These are phyloP conservation scores for Grallaria varia DNA, from an alignment of 2,113 vertebrate species.

Conservation along the genomic window DNA sequence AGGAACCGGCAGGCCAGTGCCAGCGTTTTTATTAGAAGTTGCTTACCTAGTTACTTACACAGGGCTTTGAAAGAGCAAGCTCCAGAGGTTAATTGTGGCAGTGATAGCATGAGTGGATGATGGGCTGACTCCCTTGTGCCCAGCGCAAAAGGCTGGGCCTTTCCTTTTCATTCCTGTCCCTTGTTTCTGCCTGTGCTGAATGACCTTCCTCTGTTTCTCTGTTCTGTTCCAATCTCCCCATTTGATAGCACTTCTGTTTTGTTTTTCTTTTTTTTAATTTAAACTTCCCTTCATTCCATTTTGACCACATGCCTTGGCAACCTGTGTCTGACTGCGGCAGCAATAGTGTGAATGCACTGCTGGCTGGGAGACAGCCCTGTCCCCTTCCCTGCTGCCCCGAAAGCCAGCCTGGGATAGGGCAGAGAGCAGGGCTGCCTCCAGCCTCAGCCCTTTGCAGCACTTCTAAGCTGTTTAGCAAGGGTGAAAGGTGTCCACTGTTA, in stretches of 20 bases:
- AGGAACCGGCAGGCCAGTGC: not conserved
- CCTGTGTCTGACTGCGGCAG: not conserved
- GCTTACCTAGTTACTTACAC: not conserved
- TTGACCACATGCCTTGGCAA: constrained; percentile 25
- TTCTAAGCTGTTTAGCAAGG: not conserved
- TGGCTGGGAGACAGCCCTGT: not conserved
- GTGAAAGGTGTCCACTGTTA: not conserved
- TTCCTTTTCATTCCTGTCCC: not conserved
- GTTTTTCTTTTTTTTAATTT: not conserved
- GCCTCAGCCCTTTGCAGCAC: not conserved
- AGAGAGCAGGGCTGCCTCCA: not conserved
- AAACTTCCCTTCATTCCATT: not conserved
- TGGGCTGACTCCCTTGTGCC: not conserved
- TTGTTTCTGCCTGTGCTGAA: not conserved
- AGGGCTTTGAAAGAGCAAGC: not conserved
- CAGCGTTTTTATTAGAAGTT: constrained; percentile 21
- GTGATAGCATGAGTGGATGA: not conserved
- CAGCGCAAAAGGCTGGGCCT: not conserved
- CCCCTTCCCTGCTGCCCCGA: not conserved
- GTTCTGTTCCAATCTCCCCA: not conserved
- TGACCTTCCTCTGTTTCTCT: not conserved
- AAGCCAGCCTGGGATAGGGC: not conserved
- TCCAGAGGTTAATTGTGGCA: constrained; percentile 16
- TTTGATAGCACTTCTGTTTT: not conserved
- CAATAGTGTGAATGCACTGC: not conserved